A percentile compares a stretch with the other conserved stretches of the same genome.
phyloP scores from a whole-genome alignment of 2,888 invertebrate genomes.

The Camptogramma bilineatum region DNA sequence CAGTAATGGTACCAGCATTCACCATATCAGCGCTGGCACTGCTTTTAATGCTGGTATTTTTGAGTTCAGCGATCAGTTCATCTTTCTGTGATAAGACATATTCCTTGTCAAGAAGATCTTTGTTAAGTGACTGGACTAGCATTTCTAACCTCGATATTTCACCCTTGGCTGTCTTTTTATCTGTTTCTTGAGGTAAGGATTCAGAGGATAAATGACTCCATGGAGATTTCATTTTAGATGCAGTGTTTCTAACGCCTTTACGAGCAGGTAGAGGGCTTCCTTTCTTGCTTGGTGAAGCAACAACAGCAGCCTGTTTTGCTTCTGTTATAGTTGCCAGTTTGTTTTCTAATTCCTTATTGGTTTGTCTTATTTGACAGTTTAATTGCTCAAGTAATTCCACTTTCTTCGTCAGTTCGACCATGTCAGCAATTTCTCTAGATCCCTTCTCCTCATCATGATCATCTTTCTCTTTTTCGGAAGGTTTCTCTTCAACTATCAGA shows the following conservation, averaged over 20 bases:
- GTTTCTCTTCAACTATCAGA: constrained; percentile 44
- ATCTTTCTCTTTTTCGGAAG: constrained; percentile 56
- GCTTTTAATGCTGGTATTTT: constrained; percentile 50
- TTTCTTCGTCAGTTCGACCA: constrained; percentile 77
- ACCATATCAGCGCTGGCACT: constrained; percentile 48
- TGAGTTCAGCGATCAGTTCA: constrained; percentile 68
- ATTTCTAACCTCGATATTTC: constrained; percentile 71
- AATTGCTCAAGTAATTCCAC: constrained; percentile 82
- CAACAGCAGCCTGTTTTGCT: constrained; percentile 54
- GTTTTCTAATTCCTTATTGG: constrained; percentile 83
- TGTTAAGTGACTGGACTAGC: constrained; percentile 76
- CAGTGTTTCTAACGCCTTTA: constrained; percentile 73
- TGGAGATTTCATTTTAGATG: constrained; percentile 76
- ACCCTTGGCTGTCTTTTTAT: constrained; percentile 68
- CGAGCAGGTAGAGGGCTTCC: constrained; percentile 72
- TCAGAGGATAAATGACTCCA: constrained; percentile 77
- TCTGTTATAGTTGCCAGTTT: constrained; percentile 70
- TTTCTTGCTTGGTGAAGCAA: constrained; percentile 66
- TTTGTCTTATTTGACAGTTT: constrained; percentile 81
- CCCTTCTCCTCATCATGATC: constrained; percentile 86
- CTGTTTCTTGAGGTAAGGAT: constrained; percentile 68
- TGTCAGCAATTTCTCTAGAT: constrained; percentile 76
- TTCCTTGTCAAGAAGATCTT: constrained; percentile 80
- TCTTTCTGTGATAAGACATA: constrained; percentile 77
- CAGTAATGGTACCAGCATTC: constrained; percentile 63